Percentiles rank a stretch among this genome's conserved stretches.
Evolutionary conservation across 53 echinoderm and acorn worm species (phyloP).

Genomic region (Henricia sp.): DNA sequence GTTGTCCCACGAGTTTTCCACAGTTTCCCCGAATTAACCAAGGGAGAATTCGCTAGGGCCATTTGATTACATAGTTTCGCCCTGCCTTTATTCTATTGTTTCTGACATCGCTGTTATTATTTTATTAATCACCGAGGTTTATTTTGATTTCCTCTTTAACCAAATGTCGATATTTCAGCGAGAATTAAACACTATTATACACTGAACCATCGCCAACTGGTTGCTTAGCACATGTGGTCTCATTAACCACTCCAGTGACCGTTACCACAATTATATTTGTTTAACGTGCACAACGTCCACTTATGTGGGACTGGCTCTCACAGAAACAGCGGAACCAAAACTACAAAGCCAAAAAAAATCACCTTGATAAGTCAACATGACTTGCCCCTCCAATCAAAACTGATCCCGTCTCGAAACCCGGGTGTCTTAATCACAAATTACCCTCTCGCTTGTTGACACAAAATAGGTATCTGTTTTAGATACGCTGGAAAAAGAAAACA

Average conservation of each 20-base stretch:
- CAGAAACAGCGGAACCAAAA: background rate
- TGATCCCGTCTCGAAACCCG: background rate
- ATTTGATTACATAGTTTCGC: no score
- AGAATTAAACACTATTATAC: no score
- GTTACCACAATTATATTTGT: slow-evolving; percentile 29
- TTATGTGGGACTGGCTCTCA: background rate
- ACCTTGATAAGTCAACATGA: slow-evolving; percentile 22
- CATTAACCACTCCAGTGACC: background rate
- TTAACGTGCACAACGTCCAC: slow-evolving; percentile 7
- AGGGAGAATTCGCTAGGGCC: no score
- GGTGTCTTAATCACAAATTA: slow-evolving; percentile 49
- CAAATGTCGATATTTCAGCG: slow-evolving; percentile 35
- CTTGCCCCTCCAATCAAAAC: slow-evolving; percentile 15
- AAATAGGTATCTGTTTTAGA: slow-evolving; percentile 57
- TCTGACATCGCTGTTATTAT: background rate
- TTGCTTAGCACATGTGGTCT: background rate
- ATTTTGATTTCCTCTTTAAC: slow-evolving; percentile 15
- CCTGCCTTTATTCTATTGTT: background rate
- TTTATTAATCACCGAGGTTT: background rate
- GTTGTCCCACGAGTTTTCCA: no score
- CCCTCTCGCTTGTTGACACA: slow-evolving; percentile 45
- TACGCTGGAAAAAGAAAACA: slow-evolving; percentile 33
- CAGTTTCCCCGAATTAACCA: no score
- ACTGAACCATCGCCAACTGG: background rate
- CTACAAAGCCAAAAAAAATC: background rate